Base-by-base conservation (phyloP, 2,888 invertebrate genomes). In the Drosophila setosimentum region DNA sequence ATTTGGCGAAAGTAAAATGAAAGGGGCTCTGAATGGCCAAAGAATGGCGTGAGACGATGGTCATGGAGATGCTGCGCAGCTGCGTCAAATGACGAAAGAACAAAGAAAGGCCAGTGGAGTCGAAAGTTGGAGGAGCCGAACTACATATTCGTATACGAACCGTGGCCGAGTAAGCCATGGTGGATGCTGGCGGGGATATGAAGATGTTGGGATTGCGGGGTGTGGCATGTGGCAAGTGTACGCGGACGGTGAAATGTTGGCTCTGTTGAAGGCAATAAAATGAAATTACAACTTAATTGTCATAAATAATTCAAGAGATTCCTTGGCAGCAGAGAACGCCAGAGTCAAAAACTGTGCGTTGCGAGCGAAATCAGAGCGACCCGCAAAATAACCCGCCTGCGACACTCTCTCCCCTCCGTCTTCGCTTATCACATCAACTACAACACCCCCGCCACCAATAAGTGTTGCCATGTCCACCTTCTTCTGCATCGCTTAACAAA, bases 231-330 rank as follows among this genome's bases (percentile, higher is more conserved):
- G 37, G 61, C 54, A 63, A 60, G 68, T 58, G 66, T 55, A 71
- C 71, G 80, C 63, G 72, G 58, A 80, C 82, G 83, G 73, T 82
- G 72, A 80, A 81, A 82, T 82, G 82, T 82, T 82, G 78, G 79
- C 76, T 72, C 70, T 74, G 82, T 73, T 73, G 83, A 80, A 76
- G 82, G 81, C 80, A 82, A 85, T 87, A 87, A 87, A 83, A 87
- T 83, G 81, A 84, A 87, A 87, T 85, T 87, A 87, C 83, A 83
- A 81, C 87, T 87, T 87, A 85, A 87, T 83, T 87, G 87, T 85
- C 84, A 87, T 84, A 87, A 87, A 87, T 87, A 87, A 81, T 81
- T 86, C 84, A 87, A 78, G 63, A 83, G 83, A 80, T 83, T 83
- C 70, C 78, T 78, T 80, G 67, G 49, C 73, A 73, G 66, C 70